Evolutionary conservation across 1,140 invertebrate species (phyloP), one percentile per base, ranked within the genome.

Genomic region (Ooceraea biroi): DNA sequence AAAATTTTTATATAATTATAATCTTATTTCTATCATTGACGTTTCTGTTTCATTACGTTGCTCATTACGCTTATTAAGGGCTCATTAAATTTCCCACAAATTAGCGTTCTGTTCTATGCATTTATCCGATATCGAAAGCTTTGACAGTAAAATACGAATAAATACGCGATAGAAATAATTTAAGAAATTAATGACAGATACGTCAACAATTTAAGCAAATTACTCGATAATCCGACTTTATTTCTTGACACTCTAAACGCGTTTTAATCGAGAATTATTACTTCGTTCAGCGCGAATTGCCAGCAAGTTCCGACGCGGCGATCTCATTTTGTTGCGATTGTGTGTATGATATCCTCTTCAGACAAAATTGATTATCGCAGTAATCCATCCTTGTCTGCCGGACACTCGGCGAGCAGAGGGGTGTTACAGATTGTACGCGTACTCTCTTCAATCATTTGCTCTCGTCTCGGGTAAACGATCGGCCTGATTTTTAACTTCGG

Each of bases 281-380:
- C 36, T 78, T 44, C 36, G 19, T 78, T 69, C 41, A n/a, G 30
- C 36, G 41, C 41, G 50, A n/a, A 65, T 69, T 25, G 22, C 22
- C 36, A 3, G 41, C 76, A 22, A 71, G 30, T 80, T 80, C 69
- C 65, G 41, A 63, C n/a, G 44, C 44, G 41, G 57, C 46, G 27
- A 71, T 69, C 76, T 80, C 76, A 80, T 71, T 78, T 78, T 69
- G 65, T 80, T 57, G 50, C 50, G 76, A 80, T 52, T 7, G 65
- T 57, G 76, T 22, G 65, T 71, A 71, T 80, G 65, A 80, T 80
- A 80, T 78, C 76, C 72, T 82, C 82, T 85, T 85, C 83, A 85
- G 57, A 52, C 77, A 71, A 85, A 85, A 87, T 87, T 85, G 76
- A 87, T 87, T 85, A 85, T 84, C 68, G 50, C 61, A 66, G 72